Conservation (phyloP, 2,797 vertebrate species). For the Centropyge bicolor region DNA sequence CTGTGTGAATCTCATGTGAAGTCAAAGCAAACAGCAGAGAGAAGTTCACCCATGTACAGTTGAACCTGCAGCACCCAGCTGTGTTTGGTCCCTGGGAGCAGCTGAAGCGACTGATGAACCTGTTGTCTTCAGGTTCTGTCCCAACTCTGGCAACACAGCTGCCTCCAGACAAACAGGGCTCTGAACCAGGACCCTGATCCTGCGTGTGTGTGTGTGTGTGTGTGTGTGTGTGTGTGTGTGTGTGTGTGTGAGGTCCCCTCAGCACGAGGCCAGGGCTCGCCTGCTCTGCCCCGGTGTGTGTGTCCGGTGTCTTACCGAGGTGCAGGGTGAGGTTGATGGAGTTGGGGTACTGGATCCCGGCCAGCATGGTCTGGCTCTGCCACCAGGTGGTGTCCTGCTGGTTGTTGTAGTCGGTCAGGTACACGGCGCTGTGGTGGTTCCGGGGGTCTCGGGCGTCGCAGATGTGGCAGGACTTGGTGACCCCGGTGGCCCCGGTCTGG, state of each 20-base stretch:
- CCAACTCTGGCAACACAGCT: too few relatives aligned
- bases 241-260: too few relatives aligned
- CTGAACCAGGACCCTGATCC: too few relatives aligned
- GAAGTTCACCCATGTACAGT: background rate
- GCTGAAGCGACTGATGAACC: too few relatives aligned
- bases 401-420: slow-evolving; percentile 99
- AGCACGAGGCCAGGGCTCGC: too few relatives aligned
- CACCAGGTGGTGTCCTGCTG: slow-evolving; percentile 98
- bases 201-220: too few relatives aligned
- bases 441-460: slow-evolving; percentile 91
- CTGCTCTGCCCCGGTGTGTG: background rate
- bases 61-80: too few relatives aligned
- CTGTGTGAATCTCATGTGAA: background rate
- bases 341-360: slow-evolving; percentile 95
- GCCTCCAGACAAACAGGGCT: too few relatives aligned
- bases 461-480: slow-evolving; percentile 99
- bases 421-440: slow-evolving; percentile 91
- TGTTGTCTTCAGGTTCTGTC: too few relatives aligned
- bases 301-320: slow-evolving; percentile 88
- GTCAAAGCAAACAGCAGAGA: background rate
- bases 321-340: slow-evolving; percentile 97
- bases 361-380: slow-evolving; percentile 99
- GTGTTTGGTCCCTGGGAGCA: background rate
- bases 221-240: too few relatives aligned
- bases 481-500: slow-evolving; percentile 97